Evolutionary conservation across 2,888 invertebrate genomes (phyloP), one percentile per base, ranked within the genome.

Genomic region (Lucinisca nassula): DNA sequence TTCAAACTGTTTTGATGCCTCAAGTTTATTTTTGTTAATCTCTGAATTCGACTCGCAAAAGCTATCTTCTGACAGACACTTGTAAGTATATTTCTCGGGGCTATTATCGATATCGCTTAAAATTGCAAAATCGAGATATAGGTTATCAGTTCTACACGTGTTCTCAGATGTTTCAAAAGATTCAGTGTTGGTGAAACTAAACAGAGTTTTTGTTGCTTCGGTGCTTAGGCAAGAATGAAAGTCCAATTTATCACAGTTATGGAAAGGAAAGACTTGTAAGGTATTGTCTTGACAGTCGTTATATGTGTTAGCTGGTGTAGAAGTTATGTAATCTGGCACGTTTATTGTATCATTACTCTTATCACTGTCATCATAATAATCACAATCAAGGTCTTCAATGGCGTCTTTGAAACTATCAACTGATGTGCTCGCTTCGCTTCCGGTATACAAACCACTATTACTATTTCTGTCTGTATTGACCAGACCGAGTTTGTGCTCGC

Each of bases 391-490:
- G 67, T 72, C 51, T 17, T 90, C 90, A 30, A 90, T 77, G 24
- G 90, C 90, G 74, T 90, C 90, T 37, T 84, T 84, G 55, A 90
- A 90, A 78, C 90, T 90, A 51, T 90, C 90, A n/a, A 85, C 79
- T 21, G 88, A 90, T 12, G 84, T 78, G 70, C 88, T 85, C n/a
- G 10, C 38, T 30, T 72, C 51, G 24, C 58, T 38, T 14, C 38
- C 58, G 14, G 30, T 51, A 27, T 80, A 55, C n/a, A 51, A 14
- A 55, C 21, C 10, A 27, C 21, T 45, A 21, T 67, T 24, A 38
- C 0, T 61, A 4, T 30, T 55, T 21, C 30, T 32, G 12, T 40
- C 38, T 14, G 45, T 21, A 61, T 32, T 45, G 35, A 40, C 30
- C 24, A 38, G 37, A 12, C 30, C 45, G 27, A 67, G 40, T 58